Base-by-base conservation (phyloP, 1,140 invertebrate genomes). In the Hyphantria cunea region DNA sequence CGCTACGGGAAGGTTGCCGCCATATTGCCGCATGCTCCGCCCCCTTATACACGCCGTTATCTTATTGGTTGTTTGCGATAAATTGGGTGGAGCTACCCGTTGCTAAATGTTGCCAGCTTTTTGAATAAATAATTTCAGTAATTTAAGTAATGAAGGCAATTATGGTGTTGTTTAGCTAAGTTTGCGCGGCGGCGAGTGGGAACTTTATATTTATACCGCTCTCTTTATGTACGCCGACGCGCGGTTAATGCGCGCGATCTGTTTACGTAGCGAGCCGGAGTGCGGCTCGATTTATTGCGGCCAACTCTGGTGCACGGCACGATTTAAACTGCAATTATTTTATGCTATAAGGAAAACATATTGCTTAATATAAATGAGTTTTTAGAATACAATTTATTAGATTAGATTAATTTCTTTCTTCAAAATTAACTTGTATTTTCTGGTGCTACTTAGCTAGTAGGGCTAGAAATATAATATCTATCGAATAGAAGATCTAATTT, bases 111-210 rank as follows among this genome's bases (percentile, higher is more conserved):
- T 91, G 87, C 85, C 91, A 90, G 87, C 86, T 91, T 90, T 91
- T 90, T 91, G 86, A 90, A 90, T 90, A 90, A 90, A 89, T 90
- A 90, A 89, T 89, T 90, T 89, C 83, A 84, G 85, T 89, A 89
- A 89, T 89, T 90, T 90, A 90, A 90, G 85, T 89, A 90, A 89
- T 89, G 86, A 90, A 89, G 86, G 88, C 86, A 90, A 90, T 90
- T 90, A 90, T 90, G 88, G 86, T 86, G 88, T 89, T 90, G 88
- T 90, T 90, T 90, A 90, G 86, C 85, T 90, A 89, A 89, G 88
- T 89, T 90, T 81, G 88, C 84, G 84, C 82, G 86, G 80, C 81
- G 83, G 82, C 84, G 85, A 86, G 84, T 85, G 83, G 81, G 80
- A 90, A 90, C 86, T 89, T 89, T 90, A 90, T 90, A 90, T 90